Conservation (phyloP, 2,888 invertebrate species). For the Ochropacha duplaris region DNA sequence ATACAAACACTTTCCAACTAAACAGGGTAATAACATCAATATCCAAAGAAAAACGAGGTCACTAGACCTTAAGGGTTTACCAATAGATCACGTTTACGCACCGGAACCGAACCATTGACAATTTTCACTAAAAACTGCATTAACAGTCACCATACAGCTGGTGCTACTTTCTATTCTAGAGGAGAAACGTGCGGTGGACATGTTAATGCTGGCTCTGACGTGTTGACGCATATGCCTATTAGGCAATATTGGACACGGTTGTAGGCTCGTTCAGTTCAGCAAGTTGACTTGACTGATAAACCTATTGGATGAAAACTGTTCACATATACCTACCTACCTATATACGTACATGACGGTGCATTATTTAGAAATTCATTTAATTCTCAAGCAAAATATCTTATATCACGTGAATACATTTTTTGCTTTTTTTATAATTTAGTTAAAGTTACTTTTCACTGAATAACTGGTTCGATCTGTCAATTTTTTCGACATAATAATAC, state of each 20-base stretch:
- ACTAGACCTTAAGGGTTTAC: constrained; percentile 42
- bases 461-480: too few relatives aligned
- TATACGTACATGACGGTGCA: not conserved
- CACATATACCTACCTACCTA: too few relatives aligned
- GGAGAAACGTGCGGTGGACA: constrained; percentile 57
- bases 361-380: not conserved
- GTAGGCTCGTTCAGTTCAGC: constrained; percentile 22
- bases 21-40: constrained; percentile 4
- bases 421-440: too few relatives aligned
- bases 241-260: constrained; percentile 62
- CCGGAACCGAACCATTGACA: constrained; percentile 55
- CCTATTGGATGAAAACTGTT: not conserved
- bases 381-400: too few relatives aligned
- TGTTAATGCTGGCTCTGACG: constrained; percentile 50
- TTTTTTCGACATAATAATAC: too few relatives aligned
- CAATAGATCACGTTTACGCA: constrained; percentile 41
- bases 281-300: not conserved
- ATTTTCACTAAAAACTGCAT: constrained; percentile 70
- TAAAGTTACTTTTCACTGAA: too few relatives aligned
- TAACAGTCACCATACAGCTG: constrained; percentile 68
- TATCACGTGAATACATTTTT: too few relatives aligned
- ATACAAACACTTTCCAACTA: too few relatives aligned
- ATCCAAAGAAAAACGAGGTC: constrained; percentile 29
- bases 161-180: constrained; percentile 67
- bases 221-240: constrained; percentile 53